Base-by-base conservation (phyloP, 2,113 vertebrate genomes). In the Mola mola region DNA sequence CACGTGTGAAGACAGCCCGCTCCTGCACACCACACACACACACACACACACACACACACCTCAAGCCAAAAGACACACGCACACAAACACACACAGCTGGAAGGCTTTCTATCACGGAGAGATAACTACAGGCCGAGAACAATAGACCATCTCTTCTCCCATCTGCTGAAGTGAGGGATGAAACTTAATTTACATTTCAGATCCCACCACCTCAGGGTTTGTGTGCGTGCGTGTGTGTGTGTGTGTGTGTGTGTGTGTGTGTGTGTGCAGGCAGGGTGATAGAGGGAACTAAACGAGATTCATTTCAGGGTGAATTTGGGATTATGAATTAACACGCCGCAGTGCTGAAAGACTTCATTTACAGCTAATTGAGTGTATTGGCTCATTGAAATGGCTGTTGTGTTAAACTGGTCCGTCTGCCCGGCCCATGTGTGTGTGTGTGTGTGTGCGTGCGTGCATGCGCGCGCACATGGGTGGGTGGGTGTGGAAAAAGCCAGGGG, bases 121-220 rank as follows among this genome's bases (percentile, higher is more conserved):
- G 84, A 89, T 86, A 87, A 87, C 74, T 86, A 81, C 79, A 76
- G 83, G 78, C 75, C 78, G 87, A 83, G 87, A 86, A 89, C 88
- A 89, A 90, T 89, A 86, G 78, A 87, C 66, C 78, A 83, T 87
- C 83, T 85, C 87, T 84, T 86, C 81, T 84, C 86, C 89, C 90
- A 91, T 91, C 90, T 91, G 90, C 68, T 89, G 84, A 87, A 90
- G 72, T 38, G 61, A 67, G 72, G 75, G 70, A 77, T 70, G 78
- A 78, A 82, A 76, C 86, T 88, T 88, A 72, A 91, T 90, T 91
- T 89, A 85, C 84, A 90, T 90, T 90, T 83, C 82, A 85, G 79
- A 85, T 73, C 79, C 79, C 61, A 66, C 69, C 77, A 72, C 83
- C 79, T 85, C 79, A 52, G 87, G 75, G 79, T 59, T 71, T 66